Evolutionary conservation across 2,113 vertebrate species (phyloP).

Genomic region (Cacatua alba): DNA sequence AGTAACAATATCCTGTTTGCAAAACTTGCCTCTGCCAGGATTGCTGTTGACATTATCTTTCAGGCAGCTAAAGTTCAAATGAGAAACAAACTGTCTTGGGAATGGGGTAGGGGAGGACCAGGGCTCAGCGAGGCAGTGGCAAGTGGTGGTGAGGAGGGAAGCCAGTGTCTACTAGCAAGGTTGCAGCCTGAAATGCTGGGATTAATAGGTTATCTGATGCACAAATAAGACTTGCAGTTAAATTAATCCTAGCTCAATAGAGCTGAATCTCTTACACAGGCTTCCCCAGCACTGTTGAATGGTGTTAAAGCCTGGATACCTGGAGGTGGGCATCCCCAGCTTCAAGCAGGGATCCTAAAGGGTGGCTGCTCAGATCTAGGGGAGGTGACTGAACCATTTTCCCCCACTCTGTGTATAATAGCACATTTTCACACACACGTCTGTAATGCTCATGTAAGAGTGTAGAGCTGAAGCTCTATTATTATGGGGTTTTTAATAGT

Average conservation of each 20-base stretch:
- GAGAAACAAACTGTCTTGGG: constrained; percentile 31
- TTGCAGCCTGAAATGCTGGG: not conserved
- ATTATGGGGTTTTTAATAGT: not conserved
- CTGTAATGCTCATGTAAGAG: not conserved
- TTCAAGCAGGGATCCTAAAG: not conserved
- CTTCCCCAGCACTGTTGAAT: not conserved
- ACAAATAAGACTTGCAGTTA: not conserved
- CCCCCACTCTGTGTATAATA: too few relatives aligned
- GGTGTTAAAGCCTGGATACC: not conserved
- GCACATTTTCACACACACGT: not conserved
- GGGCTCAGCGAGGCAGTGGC: not conserved
- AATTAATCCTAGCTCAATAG: not conserved
- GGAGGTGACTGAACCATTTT: not conserved
- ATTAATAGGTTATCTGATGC: not conserved
- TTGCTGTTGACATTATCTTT: constrained; percentile 36
- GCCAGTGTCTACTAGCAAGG: not conserved
- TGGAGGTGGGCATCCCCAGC: not conserved
- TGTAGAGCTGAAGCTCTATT: not conserved
- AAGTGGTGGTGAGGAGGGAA: not conserved
- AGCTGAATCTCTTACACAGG: not conserved
- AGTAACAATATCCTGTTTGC: not conserved
- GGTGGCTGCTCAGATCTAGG: not conserved
- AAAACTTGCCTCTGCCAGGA: not conserved
- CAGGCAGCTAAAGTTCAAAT: constrained; percentile 7
- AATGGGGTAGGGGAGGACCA: not conserved